These are phyloP conservation scores for Anabas testudineus DNA, from an alignment of 2,797 vertebrate species.

Conservation along the genomic window DNA sequence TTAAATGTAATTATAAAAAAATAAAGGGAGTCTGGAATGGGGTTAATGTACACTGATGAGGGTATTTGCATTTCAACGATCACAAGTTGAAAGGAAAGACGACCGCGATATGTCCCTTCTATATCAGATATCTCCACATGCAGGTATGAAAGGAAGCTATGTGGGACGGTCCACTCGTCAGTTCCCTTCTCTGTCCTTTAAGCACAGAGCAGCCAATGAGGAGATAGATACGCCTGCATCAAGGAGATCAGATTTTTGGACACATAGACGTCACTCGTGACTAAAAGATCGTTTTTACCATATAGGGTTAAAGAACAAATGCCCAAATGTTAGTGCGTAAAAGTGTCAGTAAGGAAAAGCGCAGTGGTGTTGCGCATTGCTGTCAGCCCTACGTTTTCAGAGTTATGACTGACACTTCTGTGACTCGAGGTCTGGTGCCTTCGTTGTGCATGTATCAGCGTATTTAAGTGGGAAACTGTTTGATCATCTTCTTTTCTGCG, in stretches of 20 bases:
- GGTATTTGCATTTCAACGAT: constrained; percentile 76
- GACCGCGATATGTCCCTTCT: constrained; percentile 54
- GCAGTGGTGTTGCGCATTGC: neutral
- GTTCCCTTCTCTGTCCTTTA: constrained; percentile 37
- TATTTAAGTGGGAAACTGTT: neutral
- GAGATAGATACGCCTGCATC: constrained; percentile 53
- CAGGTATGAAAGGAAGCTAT: constrained; percentile 64
- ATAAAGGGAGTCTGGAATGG: constrained; percentile 30
- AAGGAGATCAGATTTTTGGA: constrained; percentile 58
- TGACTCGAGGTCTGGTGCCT: neutral
- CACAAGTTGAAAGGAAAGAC: constrained; percentile 51
- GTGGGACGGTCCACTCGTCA: constrained; percentile 62
- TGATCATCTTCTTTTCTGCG: neutral
- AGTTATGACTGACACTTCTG: neutral
- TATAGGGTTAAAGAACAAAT: constrained; percentile 32
- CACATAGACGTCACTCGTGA: constrained; percentile 41
- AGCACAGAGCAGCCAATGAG: constrained; percentile 47
- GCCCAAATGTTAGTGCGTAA: constrained; percentile 18
- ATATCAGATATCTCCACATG: constrained; percentile 76
- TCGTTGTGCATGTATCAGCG: neutral
- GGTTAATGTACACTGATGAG: constrained; percentile 52
- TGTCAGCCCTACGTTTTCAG: neutral
- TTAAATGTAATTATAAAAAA: neutral
- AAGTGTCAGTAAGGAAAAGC: constrained; percentile 36
- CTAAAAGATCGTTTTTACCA: neutral